Conservation (phyloP, 2,888 invertebrate species). For the Heterodera filipjevi region DNA sequence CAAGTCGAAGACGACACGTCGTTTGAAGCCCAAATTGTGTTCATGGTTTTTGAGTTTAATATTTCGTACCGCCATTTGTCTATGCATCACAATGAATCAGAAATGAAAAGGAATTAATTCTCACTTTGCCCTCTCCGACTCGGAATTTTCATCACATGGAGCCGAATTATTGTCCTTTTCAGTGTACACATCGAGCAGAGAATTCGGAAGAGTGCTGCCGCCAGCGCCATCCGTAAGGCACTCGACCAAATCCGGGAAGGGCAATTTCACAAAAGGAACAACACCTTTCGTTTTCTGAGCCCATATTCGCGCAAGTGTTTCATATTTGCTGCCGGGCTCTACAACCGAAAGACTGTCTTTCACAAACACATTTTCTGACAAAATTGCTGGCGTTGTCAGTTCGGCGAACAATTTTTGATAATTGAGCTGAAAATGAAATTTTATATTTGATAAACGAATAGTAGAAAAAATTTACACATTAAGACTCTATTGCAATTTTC, state of each 20-base stretch:
- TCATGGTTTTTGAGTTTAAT: slow-evolving; percentile 76
- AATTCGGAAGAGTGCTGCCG: background rate
- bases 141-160: background rate
- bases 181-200: background rate
- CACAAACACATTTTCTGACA: background rate
- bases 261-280: slow-evolving; percentile 51
- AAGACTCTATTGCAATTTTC: too few species aligned
- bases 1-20: slow-evolving; percentile 76
- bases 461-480: too few species aligned
- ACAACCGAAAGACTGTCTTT: background rate
- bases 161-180: background rate
- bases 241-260: slow-evolving; percentile 50
- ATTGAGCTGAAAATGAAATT: slow-evolving; percentile 31
- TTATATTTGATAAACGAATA: too few species aligned
- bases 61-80: slow-evolving; percentile 72
- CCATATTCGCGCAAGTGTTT: background rate
- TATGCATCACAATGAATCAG: slow-evolving; percentile 34
- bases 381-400: background rate
- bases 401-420: slow-evolving; percentile 34
- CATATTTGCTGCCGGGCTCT: background rate
- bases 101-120: slow-evolving; percentile 15
- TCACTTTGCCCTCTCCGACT: background rate
- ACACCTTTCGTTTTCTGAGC: slow-evolving; percentile 40
- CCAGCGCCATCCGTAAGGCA: slow-evolving; percentile 28
- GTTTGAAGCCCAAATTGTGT: slow-evolving; percentile 70